Conservation (phyloP, 2,797 vertebrate species). For the Halcyon leucocephala region DNA sequence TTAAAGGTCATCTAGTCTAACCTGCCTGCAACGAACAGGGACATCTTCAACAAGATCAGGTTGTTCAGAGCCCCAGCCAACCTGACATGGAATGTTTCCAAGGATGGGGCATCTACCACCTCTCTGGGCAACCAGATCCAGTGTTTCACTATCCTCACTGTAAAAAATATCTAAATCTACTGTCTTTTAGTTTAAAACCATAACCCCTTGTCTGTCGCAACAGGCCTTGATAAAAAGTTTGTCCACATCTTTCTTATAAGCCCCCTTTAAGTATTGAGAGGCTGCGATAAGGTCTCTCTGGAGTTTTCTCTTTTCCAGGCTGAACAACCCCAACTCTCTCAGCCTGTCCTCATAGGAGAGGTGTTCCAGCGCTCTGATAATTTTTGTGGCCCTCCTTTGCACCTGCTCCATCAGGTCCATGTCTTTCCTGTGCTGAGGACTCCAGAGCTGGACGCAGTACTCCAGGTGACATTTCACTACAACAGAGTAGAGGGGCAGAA, state of each 20-base stretch:
- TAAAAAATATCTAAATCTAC: not conserved
- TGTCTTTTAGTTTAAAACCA: not conserved
- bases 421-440: not conserved
- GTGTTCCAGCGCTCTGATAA: not conserved
- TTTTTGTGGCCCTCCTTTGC: not conserved
- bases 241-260: not conserved
- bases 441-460: not conserved
- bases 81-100: not conserved
- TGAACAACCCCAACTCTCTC: not conserved
- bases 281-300: rapidly evolving
- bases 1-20: not conserved
- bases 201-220: not conserved
- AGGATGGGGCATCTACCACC: not conserved
- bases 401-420: not conserved
- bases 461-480: not conserved
- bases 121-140: not conserved
- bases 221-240: not conserved
- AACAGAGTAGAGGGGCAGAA: not conserved
- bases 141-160: not conserved
- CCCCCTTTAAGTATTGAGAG: not conserved
- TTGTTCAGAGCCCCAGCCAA: not conserved
- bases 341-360: not conserved
- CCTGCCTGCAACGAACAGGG: not conserved
- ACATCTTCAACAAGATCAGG: not conserved
- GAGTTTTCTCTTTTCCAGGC: not conserved